Percentiles rank a stretch among this genome's conserved stretches.
Conservation (phyloP, 2,888 invertebrate species). For the Zele albiditarsus region DNA sequence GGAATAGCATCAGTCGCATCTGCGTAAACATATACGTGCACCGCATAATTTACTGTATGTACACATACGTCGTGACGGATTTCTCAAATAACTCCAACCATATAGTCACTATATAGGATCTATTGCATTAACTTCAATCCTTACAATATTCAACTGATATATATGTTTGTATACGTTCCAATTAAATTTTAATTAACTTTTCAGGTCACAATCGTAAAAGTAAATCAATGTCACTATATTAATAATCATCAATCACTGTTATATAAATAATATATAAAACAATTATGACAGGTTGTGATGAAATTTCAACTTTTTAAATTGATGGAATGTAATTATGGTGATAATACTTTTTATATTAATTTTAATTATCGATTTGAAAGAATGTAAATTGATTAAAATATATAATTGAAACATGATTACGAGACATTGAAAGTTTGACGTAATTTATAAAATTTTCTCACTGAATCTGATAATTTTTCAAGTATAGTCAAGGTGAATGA, state of each 20-base stretch:
- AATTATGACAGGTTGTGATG: too few relatives aligned
- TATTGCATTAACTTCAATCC: background rate
- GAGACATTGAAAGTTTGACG: background rate
- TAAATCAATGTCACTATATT: too few relatives aligned
- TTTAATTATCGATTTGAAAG: background rate
- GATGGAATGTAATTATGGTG: background rate
- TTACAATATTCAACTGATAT: background rate
- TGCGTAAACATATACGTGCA: slow-evolving; percentile 44
- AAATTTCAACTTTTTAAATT: background rate
- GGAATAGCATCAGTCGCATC: slow-evolving; percentile 42
- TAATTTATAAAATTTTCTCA: background rate
- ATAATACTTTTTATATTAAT: background rate
- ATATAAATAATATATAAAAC: too few relatives aligned
- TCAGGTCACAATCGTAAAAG: too few relatives aligned
- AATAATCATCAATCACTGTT: too few relatives aligned
- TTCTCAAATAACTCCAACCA: slow-evolving; percentile 24
- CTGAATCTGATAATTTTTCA: background rate
- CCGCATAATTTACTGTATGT: slow-evolving; percentile 33
- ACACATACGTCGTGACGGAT: slow-evolving; percentile 27
- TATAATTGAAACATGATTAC: background rate
- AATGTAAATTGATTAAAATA: background rate
- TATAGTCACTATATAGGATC: background rate
- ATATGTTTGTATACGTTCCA: background rate
- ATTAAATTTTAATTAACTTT: too few relatives aligned
- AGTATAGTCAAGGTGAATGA: background rate